Conservation (phyloP, 2,113 vertebrate genomes). For the Osmerus eperlanus region DNA sequence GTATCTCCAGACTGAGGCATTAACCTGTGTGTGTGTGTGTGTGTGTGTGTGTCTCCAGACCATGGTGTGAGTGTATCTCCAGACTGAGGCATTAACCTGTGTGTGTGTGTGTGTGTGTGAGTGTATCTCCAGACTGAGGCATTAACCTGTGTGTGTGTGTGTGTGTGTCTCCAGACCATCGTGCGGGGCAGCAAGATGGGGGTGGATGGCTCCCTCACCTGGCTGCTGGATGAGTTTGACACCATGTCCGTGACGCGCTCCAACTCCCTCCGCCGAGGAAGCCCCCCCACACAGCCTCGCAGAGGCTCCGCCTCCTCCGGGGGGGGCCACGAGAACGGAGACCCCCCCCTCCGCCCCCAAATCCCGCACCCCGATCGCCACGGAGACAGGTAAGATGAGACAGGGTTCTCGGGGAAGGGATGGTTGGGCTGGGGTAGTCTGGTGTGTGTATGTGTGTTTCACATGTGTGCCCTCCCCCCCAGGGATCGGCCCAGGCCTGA, state of each 20-base stretch:
- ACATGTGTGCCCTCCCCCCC: background rate
- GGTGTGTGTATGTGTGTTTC: background rate
- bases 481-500: constrained; percentile 60
- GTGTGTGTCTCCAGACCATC: background rate
- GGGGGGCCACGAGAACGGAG: constrained; percentile 69
- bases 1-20: too few species aligned
- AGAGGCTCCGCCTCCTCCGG: constrained; percentile 64
- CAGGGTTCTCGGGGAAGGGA: background rate
- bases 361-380: constrained; percentile 39
- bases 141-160: background rate
- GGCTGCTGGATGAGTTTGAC: constrained; percentile 92
- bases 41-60: too few species aligned
- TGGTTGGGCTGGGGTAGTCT: background rate
- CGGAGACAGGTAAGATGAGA: constrained; percentile 40
- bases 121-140: background rate
- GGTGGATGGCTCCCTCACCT: constrained; percentile 84
- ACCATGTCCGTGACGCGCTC: constrained; percentile 92
- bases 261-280: constrained; percentile 87
- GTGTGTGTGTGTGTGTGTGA: background rate
- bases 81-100: too few species aligned
- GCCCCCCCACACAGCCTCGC: constrained; percentile 77
- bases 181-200: constrained; percentile 85
- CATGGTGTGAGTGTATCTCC: too few species aligned
- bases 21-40: background rate
- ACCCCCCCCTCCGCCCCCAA: constrained; percentile 48